Conservation (phyloP, 2,888 invertebrate species). For the Brachyopa scutellaris region DNA sequence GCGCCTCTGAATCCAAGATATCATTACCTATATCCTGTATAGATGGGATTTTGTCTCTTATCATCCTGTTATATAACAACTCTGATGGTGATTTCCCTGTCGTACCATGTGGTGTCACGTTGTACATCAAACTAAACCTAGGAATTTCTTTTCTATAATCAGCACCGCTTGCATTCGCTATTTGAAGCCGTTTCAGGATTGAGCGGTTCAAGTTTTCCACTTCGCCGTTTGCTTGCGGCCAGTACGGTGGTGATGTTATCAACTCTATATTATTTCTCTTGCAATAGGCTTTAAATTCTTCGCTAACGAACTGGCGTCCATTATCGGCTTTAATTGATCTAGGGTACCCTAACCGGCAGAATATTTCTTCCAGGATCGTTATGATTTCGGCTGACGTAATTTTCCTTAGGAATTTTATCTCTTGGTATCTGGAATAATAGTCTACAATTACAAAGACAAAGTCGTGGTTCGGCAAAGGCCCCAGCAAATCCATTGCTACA, state of each 20-base stretch:
- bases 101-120: conserved; percentile 40
- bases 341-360: conserved; percentile 42
- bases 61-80: conserved; percentile 17
- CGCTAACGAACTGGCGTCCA: conserved; percentile 63
- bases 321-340: conserved; percentile 62
- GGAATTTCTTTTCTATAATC: conserved; percentile 3
- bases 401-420: conserved; percentile 18
- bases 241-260: conserved; percentile 65
- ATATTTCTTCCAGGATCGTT: conserved; percentile 34
- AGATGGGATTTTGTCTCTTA: conserved; percentile 16
- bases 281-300: conserved; percentile 62
- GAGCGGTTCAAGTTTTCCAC: conserved; percentile 23
- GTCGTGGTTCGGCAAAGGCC: conserved; percentile 26
- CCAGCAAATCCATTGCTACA: conserved; percentile 28
- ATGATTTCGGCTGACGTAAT: conserved; percentile 35
- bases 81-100: conserved; percentile 28
- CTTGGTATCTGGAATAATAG: conserved; percentile 40
- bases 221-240: conserved; percentile 48
- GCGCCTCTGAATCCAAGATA: conserved; percentile 19
- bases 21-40: conserved; percentile 15
- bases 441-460: conserved; percentile 38
- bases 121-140: conserved; percentile 26
- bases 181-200: conserved; percentile 28
- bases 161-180: conserved; percentile 33
- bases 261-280: conserved; percentile 51